phyloP scores from a whole-genome alignment of 2,797 vertebrate species.

The Epinephelus malabaricus region DNA sequence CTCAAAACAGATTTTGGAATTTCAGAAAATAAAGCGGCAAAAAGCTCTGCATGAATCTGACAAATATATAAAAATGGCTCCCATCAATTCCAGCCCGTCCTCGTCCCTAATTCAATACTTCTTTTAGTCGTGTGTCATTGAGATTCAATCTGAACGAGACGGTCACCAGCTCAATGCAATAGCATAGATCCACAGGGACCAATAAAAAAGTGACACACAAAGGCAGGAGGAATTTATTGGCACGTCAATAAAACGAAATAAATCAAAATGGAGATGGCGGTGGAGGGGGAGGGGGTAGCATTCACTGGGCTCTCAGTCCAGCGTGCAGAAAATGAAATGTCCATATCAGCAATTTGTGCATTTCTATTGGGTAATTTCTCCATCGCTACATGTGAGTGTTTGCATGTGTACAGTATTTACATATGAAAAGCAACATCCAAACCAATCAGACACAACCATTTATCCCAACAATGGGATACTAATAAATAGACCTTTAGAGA shows the following conservation, averaged over 20 bases:
- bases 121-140: conserved; percentile 49
- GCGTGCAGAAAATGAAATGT: conserved; percentile 4
- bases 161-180: conserved; percentile 35
- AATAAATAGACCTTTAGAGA: not conserved
- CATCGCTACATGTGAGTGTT: not conserved
- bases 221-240: conserved; percentile 58
- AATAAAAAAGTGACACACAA: conserved; percentile 61
- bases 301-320: not conserved
- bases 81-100: conserved; percentile 18
- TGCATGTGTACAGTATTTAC: not conserved
- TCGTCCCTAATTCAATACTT: conserved; percentile 38
- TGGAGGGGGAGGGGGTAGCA: conserved; percentile 1
- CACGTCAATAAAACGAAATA: conserved; percentile 58
- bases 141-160: conserved; percentile 44
- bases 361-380: not conserved
- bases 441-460: not conserved
- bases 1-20: not conserved
- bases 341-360: not conserved
- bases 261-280: conserved; percentile 51
- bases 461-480: not conserved
- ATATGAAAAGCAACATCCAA: not conserved
- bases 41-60: not conserved
- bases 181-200: conserved; percentile 51
- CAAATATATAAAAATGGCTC: conserved; percentile 25
- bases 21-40: not conserved